Evolutionary conservation across 2,888 invertebrate genomes (phyloP).

Genomic region (Coenonympha glycerion): DNA sequence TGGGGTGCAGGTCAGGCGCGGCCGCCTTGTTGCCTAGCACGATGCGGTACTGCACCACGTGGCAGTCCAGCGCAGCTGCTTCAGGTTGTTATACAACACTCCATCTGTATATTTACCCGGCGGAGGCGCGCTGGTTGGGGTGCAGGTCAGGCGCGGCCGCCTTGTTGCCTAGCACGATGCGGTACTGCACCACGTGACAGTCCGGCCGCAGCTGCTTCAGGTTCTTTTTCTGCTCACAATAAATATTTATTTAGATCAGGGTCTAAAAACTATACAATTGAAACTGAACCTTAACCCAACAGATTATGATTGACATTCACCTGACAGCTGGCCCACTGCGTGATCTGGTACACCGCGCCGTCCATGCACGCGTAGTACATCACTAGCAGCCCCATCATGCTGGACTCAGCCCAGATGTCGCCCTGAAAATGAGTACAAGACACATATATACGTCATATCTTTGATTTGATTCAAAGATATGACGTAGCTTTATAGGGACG

Average conservation of each 20-base stretch:
- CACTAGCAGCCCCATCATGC: slow-evolving; percentile 91
- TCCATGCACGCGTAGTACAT: slow-evolving; percentile 98
- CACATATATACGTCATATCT: too few relatives aligned
- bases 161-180: slow-evolving; percentile 85
- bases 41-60: too few relatives aligned
- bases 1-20: too few relatives aligned
- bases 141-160: slow-evolving; percentile 54
- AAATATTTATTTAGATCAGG: neutral
- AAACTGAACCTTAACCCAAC: too few relatives aligned
- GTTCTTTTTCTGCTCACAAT: slow-evolving; percentile 57
- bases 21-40: too few relatives aligned
- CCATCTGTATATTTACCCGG: slow-evolving; percentile 42
- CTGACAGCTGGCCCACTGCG: slow-evolving; percentile 98
- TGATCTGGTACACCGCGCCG: slow-evolving; percentile 95
- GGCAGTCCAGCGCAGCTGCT: too few relatives aligned
- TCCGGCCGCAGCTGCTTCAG: slow-evolving; percentile 88
- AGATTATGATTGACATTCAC: too few relatives aligned
- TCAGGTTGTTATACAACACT: too few relatives aligned
- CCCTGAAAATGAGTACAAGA: slow-evolving; percentile 77
- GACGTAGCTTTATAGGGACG: too few relatives aligned
- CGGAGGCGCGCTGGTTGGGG: slow-evolving; percentile 43
- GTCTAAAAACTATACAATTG: too few relatives aligned
- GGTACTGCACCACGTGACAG: slow-evolving; percentile 92
- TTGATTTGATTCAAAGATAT: too few relatives aligned
- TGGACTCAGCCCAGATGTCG: slow-evolving; percentile 97